Conservation (phyloP, 1,140 invertebrate genomes). For the Neodiprion virginianus region DNA sequence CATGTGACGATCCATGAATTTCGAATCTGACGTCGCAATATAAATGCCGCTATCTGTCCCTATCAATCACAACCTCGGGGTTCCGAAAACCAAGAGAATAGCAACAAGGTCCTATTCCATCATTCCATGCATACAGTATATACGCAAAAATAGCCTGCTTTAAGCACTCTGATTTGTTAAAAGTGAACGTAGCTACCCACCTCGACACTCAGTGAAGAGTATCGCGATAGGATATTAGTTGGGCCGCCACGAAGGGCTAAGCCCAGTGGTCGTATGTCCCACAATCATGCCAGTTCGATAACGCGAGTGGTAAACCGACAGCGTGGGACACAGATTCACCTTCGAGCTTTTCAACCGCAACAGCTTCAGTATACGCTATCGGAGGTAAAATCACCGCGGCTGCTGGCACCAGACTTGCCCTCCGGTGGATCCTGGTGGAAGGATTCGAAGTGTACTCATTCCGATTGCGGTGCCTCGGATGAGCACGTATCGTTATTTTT, state of each 20-base stretch:
- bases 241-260: slow-evolving; percentile 44
- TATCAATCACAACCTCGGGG: no score
- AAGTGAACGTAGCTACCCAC: slow-evolving; percentile 66
- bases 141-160: no score
- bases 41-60: slow-evolving; percentile 72
- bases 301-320: slow-evolving; percentile 65
- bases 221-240: slow-evolving; percentile 55
- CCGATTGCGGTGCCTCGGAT: slow-evolving; percentile 81
- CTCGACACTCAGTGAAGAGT: slow-evolving; percentile 62
- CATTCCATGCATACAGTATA: no score
- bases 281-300: slow-evolving; percentile 22
- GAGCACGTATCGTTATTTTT: slow-evolving; percentile 88
- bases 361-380: slow-evolving; percentile 89
- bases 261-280: no score
- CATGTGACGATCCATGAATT: slow-evolving; percentile 79
- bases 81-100: no score
- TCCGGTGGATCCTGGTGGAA: slow-evolving; percentile 88
- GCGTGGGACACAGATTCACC: slow-evolving; percentile 72
- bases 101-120: no score
- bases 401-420: slow-evolving; percentile 92
- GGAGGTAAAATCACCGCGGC: slow-evolving; percentile 91
- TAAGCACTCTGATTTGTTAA: slow-evolving; percentile 73
- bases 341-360: slow-evolving; percentile 82
- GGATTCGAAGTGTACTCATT: slow-evolving; percentile 91
- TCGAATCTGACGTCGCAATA: slow-evolving; percentile 77